Base-by-base conservation (phyloP, 2,113 vertebrate species). In the Oreocharis arfaki region DNA sequence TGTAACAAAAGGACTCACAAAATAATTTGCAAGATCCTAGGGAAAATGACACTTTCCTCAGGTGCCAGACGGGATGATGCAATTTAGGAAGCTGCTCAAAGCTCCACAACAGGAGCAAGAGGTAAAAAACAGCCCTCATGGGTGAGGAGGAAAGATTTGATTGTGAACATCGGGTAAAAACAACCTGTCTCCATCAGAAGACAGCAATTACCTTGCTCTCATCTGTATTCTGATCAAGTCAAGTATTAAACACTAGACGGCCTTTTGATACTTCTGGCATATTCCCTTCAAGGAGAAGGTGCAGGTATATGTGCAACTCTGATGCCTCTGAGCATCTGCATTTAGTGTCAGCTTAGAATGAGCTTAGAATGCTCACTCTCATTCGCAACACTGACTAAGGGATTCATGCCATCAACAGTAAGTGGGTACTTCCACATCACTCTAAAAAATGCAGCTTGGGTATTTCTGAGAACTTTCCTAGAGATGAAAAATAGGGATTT, bases 111-210 rank as follows among this genome's bases (percentile, higher is more conserved):
- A 39, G 1, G 1, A 81, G 21, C 49, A 73, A 80, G 28, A 89
- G 9, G 4, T 1, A 57, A 32, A 67, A 77, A 32, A 1, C 7
- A 81, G 17, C 3, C 27, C 11, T 83, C 4, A 2, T 1, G 8
- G 30, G 16, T 27, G 64, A 21, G 41, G 35, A 67, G 13, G 22
- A 70, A 78, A 67, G 39, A 55, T 63, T 24, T 41, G 6, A 23
- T 60, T 88, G 39, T 21, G n/a, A 77, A 49, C 11, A 32, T 8
- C 6, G 60, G 46, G 32, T 59, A 39, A 50, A 79, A 83, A 60
- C 9, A 42, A 44, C 8, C 16, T 27, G 20, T 41, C 20, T 87
- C 49, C 67, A 64, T 64, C 44, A 68, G 42, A 77, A 59, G 24
- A 63, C 22, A 87, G 90, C 35, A 84, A 24, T 41, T 50, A 78